A percentile compares a stretch with the other conserved stretches of the same genome.
Evolutionary conservation across 1,140 invertebrate species (phyloP).

Genomic region (Trialeurodes vaporariorum): DNA sequence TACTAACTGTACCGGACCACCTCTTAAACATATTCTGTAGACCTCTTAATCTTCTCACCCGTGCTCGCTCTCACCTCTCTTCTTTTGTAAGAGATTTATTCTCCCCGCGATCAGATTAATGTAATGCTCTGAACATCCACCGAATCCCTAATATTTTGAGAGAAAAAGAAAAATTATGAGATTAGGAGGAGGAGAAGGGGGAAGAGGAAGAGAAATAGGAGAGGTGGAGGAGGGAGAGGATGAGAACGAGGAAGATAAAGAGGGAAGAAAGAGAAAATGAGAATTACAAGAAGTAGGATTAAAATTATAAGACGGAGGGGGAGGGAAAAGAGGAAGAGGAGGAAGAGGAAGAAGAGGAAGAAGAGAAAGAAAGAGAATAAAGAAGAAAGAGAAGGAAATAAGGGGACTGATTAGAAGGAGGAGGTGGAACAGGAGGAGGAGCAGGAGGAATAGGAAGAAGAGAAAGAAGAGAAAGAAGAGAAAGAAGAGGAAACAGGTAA

Average conservation of each 20-base stretch:
- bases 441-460: background rate
- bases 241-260: background rate
- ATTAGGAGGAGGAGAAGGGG: background rate
- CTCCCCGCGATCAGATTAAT: too few relatives aligned
- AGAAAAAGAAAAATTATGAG: too few relatives aligned
- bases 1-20: too few relatives aligned
- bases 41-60: too few relatives aligned
- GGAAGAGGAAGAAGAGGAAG: background rate
- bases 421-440: background rate
- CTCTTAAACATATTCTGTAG: too few relatives aligned
- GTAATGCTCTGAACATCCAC: too few relatives aligned
- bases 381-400: background rate
- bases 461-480: too few relatives aligned
- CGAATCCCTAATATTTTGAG: too few relatives aligned
- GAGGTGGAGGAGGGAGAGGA: background rate
- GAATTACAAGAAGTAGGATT: too few relatives aligned
- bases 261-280: background rate
- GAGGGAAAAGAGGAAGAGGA: background rate
- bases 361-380: background rate
- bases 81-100: too few relatives aligned
- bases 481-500: background rate
- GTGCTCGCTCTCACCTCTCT: too few relatives aligned
- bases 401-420: background rate
- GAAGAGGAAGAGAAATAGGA: background rate
- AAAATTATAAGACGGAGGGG: background rate